Evolutionary conservation across 2,888 invertebrate genomes (phyloP).

Genomic region (Maniola hyperantus): DNA sequence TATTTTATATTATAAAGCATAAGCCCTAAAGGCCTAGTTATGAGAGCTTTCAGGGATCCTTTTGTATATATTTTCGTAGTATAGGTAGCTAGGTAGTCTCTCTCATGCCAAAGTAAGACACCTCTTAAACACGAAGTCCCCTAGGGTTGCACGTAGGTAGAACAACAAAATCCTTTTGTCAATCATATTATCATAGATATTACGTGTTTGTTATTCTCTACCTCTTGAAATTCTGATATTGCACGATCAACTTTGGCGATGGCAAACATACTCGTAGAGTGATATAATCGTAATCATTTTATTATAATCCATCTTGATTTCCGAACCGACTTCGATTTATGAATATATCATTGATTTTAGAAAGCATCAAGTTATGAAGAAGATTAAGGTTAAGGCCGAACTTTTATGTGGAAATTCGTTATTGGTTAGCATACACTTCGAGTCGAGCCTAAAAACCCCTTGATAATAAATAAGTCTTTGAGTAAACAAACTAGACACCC

Average conservation of each 20-base stretch:
- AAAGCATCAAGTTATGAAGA: neutral
- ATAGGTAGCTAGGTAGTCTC: conserved; percentile 17
- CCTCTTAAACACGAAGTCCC: conserved; percentile 29
- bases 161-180: neutral
- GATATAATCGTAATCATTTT: neutral
- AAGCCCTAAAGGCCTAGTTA: conserved; percentile 27
- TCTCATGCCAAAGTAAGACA: conserved; percentile 18
- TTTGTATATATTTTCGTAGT: neutral
- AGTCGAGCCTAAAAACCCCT: too few relatives aligned
- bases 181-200: neutral
- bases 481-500: neutral
- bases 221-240: neutral
- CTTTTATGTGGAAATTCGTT: neutral
- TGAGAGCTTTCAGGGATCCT: conserved; percentile 21
- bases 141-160: conserved; percentile 13
- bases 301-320: neutral
- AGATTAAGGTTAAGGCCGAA: neutral
- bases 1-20: conserved; percentile 10
- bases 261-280: neutral
- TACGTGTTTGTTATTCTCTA: neutral
- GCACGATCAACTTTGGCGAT: neutral
- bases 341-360: neutral
- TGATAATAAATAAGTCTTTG: neutral
- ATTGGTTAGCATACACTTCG: neutral
- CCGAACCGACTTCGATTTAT: neutral